Evolutionary conservation across 1,140 invertebrate genomes (phyloP).

Genomic region (Heliconius congener): DNA sequence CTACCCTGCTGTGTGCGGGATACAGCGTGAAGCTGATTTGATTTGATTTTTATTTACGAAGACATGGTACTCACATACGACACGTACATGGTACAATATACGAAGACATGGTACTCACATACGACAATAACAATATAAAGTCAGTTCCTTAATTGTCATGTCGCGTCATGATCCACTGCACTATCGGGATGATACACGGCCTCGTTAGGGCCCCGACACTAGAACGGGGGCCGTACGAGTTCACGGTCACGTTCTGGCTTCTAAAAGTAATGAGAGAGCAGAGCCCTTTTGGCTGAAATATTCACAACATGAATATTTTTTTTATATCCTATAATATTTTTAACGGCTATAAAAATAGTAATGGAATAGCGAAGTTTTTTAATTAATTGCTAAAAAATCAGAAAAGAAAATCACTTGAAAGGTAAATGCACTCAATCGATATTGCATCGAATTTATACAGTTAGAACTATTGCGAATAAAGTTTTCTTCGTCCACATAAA

Average conservation of each 20-base stretch:
- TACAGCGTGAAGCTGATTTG: too few species aligned
- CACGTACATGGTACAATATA: too few species aligned
- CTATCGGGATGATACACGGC: conserved; percentile 7
- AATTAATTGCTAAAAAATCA: not conserved
- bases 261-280: not conserved
- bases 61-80: too few species aligned
- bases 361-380: not conserved
- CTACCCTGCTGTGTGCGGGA: too few species aligned
- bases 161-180: not conserved
- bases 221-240: not conserved
- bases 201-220: not conserved
- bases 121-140: not conserved
- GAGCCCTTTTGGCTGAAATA: not conserved
- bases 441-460: not conserved
- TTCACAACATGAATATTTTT: not conserved
- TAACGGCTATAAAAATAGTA: too few species aligned
- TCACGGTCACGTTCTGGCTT: conserved; percentile 6
- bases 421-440: not conserved
- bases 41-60: too few species aligned
- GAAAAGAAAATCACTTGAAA: not conserved
- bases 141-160: not conserved
- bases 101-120: not conserved
- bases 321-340: too few species aligned
- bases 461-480: not conserved
- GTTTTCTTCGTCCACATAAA: not conserved